Conservation (phyloP, 2,888 invertebrate genomes). For the Corbicula japonica region DNA sequence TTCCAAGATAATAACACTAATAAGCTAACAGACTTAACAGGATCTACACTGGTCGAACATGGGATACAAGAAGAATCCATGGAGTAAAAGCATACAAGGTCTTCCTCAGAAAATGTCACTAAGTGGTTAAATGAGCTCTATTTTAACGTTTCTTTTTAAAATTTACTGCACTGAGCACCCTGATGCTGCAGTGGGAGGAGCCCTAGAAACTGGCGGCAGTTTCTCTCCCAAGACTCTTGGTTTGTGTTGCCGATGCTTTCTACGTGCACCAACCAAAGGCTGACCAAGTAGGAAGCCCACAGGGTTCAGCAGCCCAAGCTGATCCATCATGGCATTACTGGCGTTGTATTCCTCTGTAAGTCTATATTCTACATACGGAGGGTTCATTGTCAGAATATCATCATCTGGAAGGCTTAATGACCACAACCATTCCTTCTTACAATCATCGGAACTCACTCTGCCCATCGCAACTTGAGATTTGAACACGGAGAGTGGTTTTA, state of each 20-base stretch:
- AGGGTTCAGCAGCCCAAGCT: conserved; percentile 64
- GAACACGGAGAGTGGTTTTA: conserved; percentile 66
- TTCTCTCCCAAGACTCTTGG: conserved; percentile 7
- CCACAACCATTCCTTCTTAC: conserved; percentile 45
- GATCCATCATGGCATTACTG: conserved; percentile 62
- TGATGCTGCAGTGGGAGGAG: conserved; percentile 20
- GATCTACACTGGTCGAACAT: too few relatives aligned
- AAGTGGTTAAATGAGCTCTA: too few relatives aligned
- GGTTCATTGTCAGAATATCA: conserved; percentile 42
- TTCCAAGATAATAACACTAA: too few relatives aligned
- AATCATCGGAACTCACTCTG: conserved; percentile 34
- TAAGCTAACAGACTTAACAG: too few relatives aligned
- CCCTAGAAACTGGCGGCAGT: conserved; percentile 1
- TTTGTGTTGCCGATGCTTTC: conserved; percentile 59
- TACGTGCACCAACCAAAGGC: conserved; percentile 27
- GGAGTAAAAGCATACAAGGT: too few relatives aligned
- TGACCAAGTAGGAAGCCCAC: conserved; percentile 65
- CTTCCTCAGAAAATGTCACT: too few relatives aligned
- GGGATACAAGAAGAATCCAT: too few relatives aligned
- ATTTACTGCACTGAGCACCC: conserved; percentile 31
- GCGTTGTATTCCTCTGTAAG: conserved; percentile 57
- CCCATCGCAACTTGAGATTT: conserved; percentile 48
- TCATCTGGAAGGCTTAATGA: conserved; percentile 38
- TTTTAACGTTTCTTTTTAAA: too few relatives aligned
- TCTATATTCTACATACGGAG: conserved; percentile 16